A percentile compares a stretch with the other conserved stretches of the same genome.
phyloP scores from a whole-genome alignment of 2,888 invertebrate genomes.

The Meghimatium bilineatum region DNA sequence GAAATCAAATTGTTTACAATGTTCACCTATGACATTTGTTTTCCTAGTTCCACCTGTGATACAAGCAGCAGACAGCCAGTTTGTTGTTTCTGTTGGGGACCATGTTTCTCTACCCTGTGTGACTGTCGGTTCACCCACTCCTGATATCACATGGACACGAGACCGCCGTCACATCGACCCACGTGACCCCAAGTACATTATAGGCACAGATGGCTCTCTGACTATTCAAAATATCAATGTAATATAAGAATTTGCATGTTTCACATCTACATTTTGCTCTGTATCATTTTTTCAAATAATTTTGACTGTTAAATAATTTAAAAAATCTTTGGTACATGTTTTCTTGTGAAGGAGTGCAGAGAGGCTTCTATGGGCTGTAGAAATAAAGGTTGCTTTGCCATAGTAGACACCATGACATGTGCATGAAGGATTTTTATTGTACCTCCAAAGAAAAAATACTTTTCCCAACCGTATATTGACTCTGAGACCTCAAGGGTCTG shows the following conservation, averaged over 20 bases:
- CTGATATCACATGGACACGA: conserved; percentile 76
- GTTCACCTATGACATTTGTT: neutral
- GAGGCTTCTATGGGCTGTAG: no score
- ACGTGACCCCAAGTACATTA: conserved; percentile 46
- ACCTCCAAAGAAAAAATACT: no score
- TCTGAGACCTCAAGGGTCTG: no score
- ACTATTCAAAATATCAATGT: conserved; percentile 50
- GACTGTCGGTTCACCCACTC: conserved; percentile 75
- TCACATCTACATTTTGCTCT: no score
- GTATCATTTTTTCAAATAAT: no score
- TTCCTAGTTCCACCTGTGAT: conserved; percentile 75
- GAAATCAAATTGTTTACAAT: neutral
- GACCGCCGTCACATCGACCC: conserved; percentile 65
- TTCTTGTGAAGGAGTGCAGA: no score
- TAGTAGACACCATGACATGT: no score
- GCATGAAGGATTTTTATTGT: no score
- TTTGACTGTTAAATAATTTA: no score
- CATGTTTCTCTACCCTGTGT: conserved; percentile 69
- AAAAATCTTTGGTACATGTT: no score
- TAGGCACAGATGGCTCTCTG: conserved; percentile 47
- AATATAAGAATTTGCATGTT: neutral
- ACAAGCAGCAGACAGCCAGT: conserved; percentile 60
- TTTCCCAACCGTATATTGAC: no score
- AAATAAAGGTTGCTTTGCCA: no score
- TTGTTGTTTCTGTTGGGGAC: conserved; percentile 70